A percentile compares a stretch with the other conserved stretches of the same genome.
Evolutionary conservation across 2,797 vertebrate species (phyloP).

Genomic region (Parauchenoglanis punctatus): DNA sequence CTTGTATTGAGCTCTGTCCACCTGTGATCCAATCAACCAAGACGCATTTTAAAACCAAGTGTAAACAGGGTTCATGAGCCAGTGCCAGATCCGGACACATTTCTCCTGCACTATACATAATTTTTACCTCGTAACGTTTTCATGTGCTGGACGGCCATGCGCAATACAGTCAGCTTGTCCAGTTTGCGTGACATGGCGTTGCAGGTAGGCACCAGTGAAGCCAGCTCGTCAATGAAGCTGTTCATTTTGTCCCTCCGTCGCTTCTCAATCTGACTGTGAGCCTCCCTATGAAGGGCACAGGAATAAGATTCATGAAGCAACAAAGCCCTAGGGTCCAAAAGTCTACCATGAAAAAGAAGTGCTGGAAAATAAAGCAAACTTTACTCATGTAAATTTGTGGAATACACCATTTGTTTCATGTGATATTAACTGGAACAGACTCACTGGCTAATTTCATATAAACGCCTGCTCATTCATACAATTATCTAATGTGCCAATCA

Average conservation of each 20-base stretch:
- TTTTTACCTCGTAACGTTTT: conserved; percentile 90
- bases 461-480: not conserved
- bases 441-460: not conserved
- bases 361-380: not conserved
- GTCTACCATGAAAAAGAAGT: not conserved
- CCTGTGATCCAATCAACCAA: too few species aligned
- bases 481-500: not conserved
- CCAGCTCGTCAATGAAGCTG: conserved; percentile 97
- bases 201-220: conserved; percentile 94
- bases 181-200: conserved; percentile 98
- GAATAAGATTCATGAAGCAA: conserved; percentile 25
- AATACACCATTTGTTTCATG: not conserved
- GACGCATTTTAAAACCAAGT: too few species aligned
- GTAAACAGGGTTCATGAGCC: too few species aligned
- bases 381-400: not conserved
- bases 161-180: conserved; percentile 94
- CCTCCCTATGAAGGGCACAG: conserved; percentile 79
- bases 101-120: not conserved
- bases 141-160: conserved; percentile 99
- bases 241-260: conserved; percentile 97
- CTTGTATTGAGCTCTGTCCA: too few species aligned
- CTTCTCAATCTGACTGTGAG: conserved; percentile 98
- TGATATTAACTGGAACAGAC: not conserved
- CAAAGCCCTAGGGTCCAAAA: not conserved
- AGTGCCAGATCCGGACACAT: not conserved